Evolutionary conservation across 2,113 vertebrate species (phyloP), one percentile per base, ranked within the genome.

Genomic region (Bos indicus): DNA sequence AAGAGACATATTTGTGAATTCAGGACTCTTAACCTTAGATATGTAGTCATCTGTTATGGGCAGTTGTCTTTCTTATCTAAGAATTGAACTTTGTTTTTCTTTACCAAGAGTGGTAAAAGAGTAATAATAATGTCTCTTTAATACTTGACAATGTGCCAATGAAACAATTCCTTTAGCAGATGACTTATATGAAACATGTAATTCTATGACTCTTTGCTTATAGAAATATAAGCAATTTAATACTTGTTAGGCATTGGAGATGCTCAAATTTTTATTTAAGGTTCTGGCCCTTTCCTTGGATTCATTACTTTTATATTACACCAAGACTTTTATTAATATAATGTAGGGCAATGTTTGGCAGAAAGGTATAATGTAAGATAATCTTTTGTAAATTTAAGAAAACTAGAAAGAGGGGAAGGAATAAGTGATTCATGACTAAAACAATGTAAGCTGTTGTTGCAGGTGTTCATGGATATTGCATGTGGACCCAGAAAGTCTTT

Each of bases 281-380:
- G 11, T 97, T 84, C 62, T 95, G 40, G 13, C 13, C 5, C 40
- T 91, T 90, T 60, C 59, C 64, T 92, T 81, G 7, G 52, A 91
- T 92, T 95, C 40, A 91, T 88, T 16, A 57, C 56, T 89, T 96
- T 81, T 96, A 91, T 57, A 94, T 94, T 74, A 93, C 77, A 43
- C 59, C 48, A 85, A 88, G 88, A 1, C 23, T 94, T 93, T 97
- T 78, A 92, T 59, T 95, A 64, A 95, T 82, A 94, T 78, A 78
- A 77, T 80, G 1, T 51, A 28, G 36, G 25, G n/a, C 88, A 30
- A 56, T 51, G 2, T 90, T 96, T 95, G 48, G 62, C 43, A 90
- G 71, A 95, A 97, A 95, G 3, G 36, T 96, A 89, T 46, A 92
- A 94, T 82, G 40, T 90, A 94, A 96, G 77, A 9, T 43, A 51